These are phyloP conservation scores for Boulengeromyrus knoepffleri DNA, from an alignment of 2,113 vertebrate species.

Conservation along the genomic window DNA sequence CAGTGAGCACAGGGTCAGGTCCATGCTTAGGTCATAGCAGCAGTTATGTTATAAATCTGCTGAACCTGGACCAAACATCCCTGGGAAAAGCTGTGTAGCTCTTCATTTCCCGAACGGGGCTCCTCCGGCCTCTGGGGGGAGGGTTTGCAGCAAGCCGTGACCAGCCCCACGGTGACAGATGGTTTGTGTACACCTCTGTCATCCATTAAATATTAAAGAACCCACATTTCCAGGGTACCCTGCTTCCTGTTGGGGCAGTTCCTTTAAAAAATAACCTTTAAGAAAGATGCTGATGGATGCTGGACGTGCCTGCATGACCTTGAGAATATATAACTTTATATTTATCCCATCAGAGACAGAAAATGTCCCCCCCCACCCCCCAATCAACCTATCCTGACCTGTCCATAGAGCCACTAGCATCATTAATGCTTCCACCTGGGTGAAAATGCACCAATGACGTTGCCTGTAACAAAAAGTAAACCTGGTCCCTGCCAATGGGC, in stretches of 20 bases:
- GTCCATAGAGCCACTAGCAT: not conserved
- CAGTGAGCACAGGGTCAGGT: not conserved
- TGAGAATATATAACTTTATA: not conserved
- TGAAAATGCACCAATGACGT: not conserved
- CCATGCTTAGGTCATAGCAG: not conserved
- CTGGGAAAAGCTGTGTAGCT: not conserved
- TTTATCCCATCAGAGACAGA: not conserved
- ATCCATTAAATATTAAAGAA: conserved; percentile 54
- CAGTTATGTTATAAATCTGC: not conserved
- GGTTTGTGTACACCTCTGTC: conserved; percentile 44
- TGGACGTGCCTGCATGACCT: not conserved
- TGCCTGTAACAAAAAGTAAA: not conserved
- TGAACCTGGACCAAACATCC: not conserved
- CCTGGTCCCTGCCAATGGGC: not conserved
- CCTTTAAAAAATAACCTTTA: not conserved
- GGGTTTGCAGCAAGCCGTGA: conserved; percentile 43
- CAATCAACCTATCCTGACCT: not conserved
- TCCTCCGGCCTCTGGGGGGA: conserved; percentile 20
- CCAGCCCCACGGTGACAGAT: conserved; percentile 53
- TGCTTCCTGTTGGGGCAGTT: not conserved
- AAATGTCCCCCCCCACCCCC: not conserved
- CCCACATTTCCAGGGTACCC: not conserved
- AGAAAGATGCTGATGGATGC: not conserved
- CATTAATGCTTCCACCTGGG: not conserved
- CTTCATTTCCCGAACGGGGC: not conserved